phyloP scores from a whole-genome alignment of 2,888 invertebrate genomes.

The Stratiomys singularior region DNA sequence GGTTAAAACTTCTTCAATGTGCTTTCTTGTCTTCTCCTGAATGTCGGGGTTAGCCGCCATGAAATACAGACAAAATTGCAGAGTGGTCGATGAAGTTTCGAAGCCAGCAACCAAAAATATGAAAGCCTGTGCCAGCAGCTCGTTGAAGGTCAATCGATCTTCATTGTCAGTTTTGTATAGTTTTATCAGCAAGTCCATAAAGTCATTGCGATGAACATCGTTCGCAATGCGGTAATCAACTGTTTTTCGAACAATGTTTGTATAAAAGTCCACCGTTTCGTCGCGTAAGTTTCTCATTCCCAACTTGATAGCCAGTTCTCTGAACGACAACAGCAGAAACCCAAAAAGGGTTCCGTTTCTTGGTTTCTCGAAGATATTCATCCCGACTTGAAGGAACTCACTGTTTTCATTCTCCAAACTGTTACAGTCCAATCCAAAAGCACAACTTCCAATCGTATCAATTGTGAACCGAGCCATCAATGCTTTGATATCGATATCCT shows the following conservation, averaged over 20 bases:
- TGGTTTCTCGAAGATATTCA: background rate
- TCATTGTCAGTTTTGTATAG: slow-evolving; percentile 65
- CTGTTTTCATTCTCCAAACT: background rate
- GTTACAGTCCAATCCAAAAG: background rate
- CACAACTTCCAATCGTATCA: slow-evolving; percentile 1
- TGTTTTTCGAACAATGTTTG: slow-evolving; percentile 65
- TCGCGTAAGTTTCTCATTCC: slow-evolving; percentile 38
- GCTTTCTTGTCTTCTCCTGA: slow-evolving; percentile 55
- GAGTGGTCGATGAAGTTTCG: slow-evolving; percentile 59
- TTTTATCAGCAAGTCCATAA: slow-evolving; percentile 68
- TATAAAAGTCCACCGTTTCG: slow-evolving; percentile 65
- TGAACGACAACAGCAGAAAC: background rate
- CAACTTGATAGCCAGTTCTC: background rate
- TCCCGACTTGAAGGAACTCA: background rate
- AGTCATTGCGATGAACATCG: slow-evolving; percentile 68
- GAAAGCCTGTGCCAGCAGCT: slow-evolving; percentile 56
- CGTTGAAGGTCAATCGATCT: slow-evolving; percentile 41
- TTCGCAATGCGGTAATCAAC: slow-evolving; percentile 66
- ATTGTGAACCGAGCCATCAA: background rate
- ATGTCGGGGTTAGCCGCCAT: slow-evolving; percentile 58
- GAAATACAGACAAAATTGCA: slow-evolving; percentile 58
- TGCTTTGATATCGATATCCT: background rate
- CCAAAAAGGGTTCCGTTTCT: background rate
- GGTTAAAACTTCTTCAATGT: slow-evolving; percentile 55
- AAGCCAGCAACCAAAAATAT: slow-evolving; percentile 60